phyloP scores from a whole-genome alignment of 2,113 vertebrate genomes.

The Alaudala cheleensis region DNA sequence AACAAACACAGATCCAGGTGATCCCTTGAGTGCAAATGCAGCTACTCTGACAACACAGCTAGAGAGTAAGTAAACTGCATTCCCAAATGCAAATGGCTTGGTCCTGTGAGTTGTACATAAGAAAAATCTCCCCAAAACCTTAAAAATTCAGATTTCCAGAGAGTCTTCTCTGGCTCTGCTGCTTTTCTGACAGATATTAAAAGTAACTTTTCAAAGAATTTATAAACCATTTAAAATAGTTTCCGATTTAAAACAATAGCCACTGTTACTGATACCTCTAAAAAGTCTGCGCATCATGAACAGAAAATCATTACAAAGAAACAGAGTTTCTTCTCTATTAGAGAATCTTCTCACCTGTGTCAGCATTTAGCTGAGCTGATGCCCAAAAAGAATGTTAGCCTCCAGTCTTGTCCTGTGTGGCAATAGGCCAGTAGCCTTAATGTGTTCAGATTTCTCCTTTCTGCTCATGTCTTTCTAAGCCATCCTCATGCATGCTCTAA shows the following conservation, averaged over 20 bases:
- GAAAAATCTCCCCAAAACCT: not conserved
- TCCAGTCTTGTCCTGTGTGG: not conserved
- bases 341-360: not conserved
- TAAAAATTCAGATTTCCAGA: not conserved
- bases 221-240: not conserved
- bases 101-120: not conserved
- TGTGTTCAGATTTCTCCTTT: not conserved
- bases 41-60: constrained; percentile 73
- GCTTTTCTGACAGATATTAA: not conserved
- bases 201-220: not conserved
- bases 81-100: not conserved
- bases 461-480: not conserved
- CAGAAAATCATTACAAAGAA: not conserved
- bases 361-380: not conserved
- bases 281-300: not conserved
- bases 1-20: constrained; percentile 87
- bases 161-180: not conserved
- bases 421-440: not conserved
- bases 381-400: not conserved
- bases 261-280: not conserved
- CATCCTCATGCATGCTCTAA: not conserved
- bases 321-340: not conserved
- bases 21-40: constrained; percentile 84
- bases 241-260: not conserved
- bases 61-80: constrained; percentile 78